Percentiles rank a stretch among this genome's conserved stretches.
phyloP scores from a whole-genome alignment of 2,888 invertebrate genomes.

The Hermaeophaga mercurialis region DNA sequence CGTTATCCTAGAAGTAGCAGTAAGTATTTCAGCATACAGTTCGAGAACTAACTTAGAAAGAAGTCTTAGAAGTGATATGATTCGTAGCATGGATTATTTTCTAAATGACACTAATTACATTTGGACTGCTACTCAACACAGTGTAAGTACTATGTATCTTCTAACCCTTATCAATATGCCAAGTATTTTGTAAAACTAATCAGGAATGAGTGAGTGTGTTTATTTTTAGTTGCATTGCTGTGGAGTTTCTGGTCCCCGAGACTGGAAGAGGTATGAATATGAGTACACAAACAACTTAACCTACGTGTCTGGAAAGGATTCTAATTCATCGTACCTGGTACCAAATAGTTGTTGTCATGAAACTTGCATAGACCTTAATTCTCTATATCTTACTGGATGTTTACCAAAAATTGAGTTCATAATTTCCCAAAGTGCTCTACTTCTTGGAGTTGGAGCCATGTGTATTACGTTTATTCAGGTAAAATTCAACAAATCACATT shows the following conservation, averaged over 20 bases:
- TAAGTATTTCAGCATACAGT: constrained; percentile 63
- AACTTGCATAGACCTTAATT: constrained; percentile 19
- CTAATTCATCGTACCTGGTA: constrained; percentile 22
- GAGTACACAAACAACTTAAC: background rate
- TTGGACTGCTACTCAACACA: constrained; percentile 65
- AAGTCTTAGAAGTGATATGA: constrained; percentile 59
- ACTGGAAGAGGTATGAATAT: constrained; percentile 59
- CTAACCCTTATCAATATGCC: constrained; percentile 4
- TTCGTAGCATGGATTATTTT: constrained; percentile 58
- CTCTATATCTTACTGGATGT: constrained; percentile 41
- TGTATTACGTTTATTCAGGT: constrained; percentile 84
- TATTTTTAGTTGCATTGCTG: constrained; percentile 65
- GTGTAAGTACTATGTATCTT: constrained; percentile 56
- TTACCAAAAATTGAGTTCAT: constrained; percentile 38
- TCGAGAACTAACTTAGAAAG: constrained; percentile 57
- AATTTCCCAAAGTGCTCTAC: constrained; percentile 62
- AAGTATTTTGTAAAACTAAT: too few relatives aligned
- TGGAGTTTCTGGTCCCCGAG: constrained; percentile 64
- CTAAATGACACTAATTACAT: constrained; percentile 55
- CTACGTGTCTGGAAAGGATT: background rate
- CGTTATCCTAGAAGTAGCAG: constrained; percentile 66
- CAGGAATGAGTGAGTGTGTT: background rate
- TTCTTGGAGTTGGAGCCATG: constrained; percentile 75
- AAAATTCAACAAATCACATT: too few relatives aligned
- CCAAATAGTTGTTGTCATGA: constrained; percentile 41